These are phyloP conservation scores for Notospermus geniculatus DNA, from an alignment of 1,140 invertebrate species.

Conservation along the genomic window DNA sequence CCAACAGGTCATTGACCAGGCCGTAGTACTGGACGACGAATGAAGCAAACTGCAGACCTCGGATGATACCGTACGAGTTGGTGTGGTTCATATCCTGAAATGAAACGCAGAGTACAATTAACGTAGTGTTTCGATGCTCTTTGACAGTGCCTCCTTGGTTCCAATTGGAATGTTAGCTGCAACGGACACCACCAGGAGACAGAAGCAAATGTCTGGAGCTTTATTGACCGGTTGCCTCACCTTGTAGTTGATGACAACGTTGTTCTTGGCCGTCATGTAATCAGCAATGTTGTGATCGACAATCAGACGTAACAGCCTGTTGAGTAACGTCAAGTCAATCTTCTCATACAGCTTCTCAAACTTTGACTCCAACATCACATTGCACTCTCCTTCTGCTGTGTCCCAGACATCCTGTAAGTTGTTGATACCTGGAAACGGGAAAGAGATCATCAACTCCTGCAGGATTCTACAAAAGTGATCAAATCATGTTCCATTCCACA, in stretches of 20 bases:
- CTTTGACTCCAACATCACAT: constrained; percentile 94
- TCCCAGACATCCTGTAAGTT: constrained; percentile 99
- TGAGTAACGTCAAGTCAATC: constrained; percentile 96
- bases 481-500: too few species aligned
- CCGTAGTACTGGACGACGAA: constrained; percentile 97
- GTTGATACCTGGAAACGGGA: constrained; percentile 71
- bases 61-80: constrained; percentile 95
- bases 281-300: constrained; percentile 99
- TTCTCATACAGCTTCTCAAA: constrained; percentile 99
- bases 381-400: constrained; percentile 95
- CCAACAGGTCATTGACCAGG: constrained; percentile 90
- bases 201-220: not conserved
- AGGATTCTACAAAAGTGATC: too few species aligned
- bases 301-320: constrained; percentile 90
- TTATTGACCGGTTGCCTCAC: constrained; percentile 42
- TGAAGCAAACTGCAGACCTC: constrained; percentile 97
- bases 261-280: constrained; percentile 99
- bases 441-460: constrained; percentile 11
- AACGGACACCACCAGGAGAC: too few species aligned
- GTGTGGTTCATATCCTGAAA: constrained; percentile 97
- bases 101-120: not conserved
- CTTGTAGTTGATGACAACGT: constrained; percentile 99
- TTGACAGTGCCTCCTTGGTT: too few species aligned
- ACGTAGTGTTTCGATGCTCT: too few species aligned
- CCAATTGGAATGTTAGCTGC: too few species aligned